These are phyloP conservation scores for Ardeotis arabs DNA, from an alignment of 2,113 vertebrate genomes.

Conservation along the genomic window DNA sequence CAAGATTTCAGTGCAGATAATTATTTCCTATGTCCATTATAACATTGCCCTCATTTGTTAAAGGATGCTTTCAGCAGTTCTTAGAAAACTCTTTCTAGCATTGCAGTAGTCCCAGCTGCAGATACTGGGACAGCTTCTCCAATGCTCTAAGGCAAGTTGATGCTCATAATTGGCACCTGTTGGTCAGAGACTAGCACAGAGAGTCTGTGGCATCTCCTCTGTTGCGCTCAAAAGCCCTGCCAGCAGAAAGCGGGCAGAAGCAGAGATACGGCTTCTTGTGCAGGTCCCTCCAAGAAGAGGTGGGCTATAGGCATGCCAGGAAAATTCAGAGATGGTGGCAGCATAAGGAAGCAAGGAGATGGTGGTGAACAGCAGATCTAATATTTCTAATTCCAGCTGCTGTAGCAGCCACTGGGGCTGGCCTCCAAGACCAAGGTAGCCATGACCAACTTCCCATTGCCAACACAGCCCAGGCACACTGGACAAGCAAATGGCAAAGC, in stretches of 20 bases:
- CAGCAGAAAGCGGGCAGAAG: background rate
- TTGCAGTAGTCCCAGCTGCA: background rate
- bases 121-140: background rate
- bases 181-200: background rate
- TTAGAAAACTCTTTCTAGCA: background rate
- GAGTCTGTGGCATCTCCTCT: background rate
- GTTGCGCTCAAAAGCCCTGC: background rate
- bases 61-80: background rate
- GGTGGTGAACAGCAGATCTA: background rate
- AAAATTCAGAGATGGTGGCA: background rate
- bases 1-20: background rate
- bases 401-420: background rate
- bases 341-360: background rate
- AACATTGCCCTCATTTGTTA: background rate
- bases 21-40: background rate
- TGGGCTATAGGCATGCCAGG: background rate
- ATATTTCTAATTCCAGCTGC: background rate
- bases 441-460: background rate
- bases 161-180: background rate
- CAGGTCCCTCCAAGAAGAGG: background rate
- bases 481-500: background rate
- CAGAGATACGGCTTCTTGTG: background rate
- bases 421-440: background rate
- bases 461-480: background rate
- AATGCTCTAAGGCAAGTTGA: rapidly evolving